Evolutionary conservation across 2,888 invertebrate genomes (phyloP), one percentile per base, ranked within the genome.

Genomic region (Drosophila neutralis): DNA sequence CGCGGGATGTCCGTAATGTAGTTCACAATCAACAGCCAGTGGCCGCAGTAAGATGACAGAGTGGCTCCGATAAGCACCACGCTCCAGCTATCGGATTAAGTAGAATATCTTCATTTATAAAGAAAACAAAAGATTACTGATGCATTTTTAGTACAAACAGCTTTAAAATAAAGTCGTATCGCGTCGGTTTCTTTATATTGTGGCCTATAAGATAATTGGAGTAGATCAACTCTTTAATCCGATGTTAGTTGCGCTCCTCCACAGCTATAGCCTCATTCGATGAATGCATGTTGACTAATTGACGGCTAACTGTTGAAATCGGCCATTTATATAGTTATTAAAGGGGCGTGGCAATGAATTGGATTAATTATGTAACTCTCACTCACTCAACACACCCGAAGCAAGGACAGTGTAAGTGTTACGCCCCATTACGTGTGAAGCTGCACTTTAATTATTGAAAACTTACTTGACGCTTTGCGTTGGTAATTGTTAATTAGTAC

Each of bases 251-350:
- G 5, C 69, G 78, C 60, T 76, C 65, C 53, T 76, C 75, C 33
- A 82, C 40, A 35, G 69, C 64, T 1, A 35, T 65, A 31, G 81
- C 83, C 64, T 78, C 76, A 6, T 69, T 72, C 35, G 60, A 8
- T 53, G 86, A 68, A 78, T 91, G 89, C 88, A 90, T 87, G 58
- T 66, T 58, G 31, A 40, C 73, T 89, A 88, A 87, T 90, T 87
- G 56, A 51, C 63, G 33, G 36, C 57, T 63, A 82, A 76, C 68
- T 74, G 66, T 27, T 27, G 51, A 63, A 65, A 69, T 74, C 71
- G 66, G 57, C 11, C 77, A 74, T 90, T 88, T 87, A 87, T 87
- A 88, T 56, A 70, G 68, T 58, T 49, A 74, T 81, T 73, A 58
- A 36, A 21, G 36, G 65, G 86, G 85, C 69, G 85, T 74, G 67